A percentile compares a stretch with the other conserved stretches of the same genome.
Evolutionary conservation across 2,113 vertebrate species (phyloP).

Genomic region (Alosa alosa): DNA sequence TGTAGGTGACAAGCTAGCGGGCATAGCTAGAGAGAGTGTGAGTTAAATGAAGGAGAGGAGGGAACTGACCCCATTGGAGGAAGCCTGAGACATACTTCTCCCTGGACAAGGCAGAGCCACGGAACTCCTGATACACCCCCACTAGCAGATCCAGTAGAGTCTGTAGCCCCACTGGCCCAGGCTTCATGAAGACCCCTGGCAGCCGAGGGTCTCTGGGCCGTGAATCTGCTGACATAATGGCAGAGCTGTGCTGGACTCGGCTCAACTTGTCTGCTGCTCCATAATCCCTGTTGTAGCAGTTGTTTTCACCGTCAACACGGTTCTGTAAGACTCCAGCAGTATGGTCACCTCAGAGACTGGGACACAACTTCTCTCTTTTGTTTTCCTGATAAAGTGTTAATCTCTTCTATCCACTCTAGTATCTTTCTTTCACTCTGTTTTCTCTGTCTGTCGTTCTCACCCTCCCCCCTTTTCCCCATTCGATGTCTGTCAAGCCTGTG

Average conservation of each 20-base stretch:
- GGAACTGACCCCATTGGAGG: slow-evolving; percentile 82
- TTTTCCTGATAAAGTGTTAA: not conserved
- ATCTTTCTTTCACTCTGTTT: slow-evolving; percentile 12
- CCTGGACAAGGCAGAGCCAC: slow-evolving; percentile 64
- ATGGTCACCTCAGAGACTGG: not conserved
- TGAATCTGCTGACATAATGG: slow-evolving; percentile 59
- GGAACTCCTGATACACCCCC: slow-evolving; percentile 81
- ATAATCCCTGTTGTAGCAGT: slow-evolving; percentile 21
- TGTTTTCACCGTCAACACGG: not conserved
- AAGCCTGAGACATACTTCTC: slow-evolving; percentile 79
- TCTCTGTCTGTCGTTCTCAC: not conserved
- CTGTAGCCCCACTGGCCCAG: slow-evolving; percentile 74
- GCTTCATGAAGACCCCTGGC: slow-evolving; percentile 48
- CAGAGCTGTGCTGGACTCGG: not conserved
- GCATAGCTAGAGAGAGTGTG: not conserved
- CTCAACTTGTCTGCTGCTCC: slow-evolving; percentile 37
- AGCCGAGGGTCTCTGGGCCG: slow-evolving; percentile 48
- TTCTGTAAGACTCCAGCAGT: not conserved
- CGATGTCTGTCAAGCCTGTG: slow-evolving; percentile 54
- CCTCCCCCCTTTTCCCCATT: not conserved
- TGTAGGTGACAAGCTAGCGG: not conserved
- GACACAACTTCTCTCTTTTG: not conserved
- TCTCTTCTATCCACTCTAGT: slow-evolving; percentile 22
- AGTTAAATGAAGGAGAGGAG: not conserved
- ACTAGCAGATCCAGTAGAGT: slow-evolving; percentile 82